phyloP scores from a whole-genome alignment of 2,888 invertebrate species.

The Diarsia brunnea region DNA sequence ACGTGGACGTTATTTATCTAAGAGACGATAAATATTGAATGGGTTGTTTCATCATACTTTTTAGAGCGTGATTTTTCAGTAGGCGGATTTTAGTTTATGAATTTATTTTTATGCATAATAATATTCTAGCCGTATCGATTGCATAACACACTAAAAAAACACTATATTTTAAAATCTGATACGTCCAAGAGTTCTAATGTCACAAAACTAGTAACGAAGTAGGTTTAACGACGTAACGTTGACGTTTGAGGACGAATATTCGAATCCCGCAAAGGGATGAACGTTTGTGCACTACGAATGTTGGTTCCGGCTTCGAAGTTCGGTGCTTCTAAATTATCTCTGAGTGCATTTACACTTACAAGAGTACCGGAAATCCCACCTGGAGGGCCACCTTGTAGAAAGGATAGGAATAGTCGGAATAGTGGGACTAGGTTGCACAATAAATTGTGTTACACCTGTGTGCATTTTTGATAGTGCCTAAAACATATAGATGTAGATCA shows the following conservation, averaged over 20 bases:
- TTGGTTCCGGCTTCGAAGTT: slow-evolving; percentile 10
- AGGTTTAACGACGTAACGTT: background rate
- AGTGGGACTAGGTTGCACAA: background rate
- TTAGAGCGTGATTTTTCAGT: too few relatives aligned
- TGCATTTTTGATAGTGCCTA: too few relatives aligned
- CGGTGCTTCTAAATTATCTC: slow-evolving; percentile 6
- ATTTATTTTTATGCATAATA: background rate
- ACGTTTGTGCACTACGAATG: slow-evolving; percentile 14
- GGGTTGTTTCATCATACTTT: too few relatives aligned
- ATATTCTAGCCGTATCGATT: too few relatives aligned
- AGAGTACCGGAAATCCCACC: slow-evolving; percentile 1
- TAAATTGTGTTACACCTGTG: background rate
- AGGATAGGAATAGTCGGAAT: background rate
- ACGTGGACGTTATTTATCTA: too few relatives aligned
- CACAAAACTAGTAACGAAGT: background rate
- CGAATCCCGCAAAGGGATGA: background rate
- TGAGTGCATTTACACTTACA: slow-evolving; percentile 1
- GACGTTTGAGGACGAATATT: background rate
- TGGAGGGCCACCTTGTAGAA: too few relatives aligned
- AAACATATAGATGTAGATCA: background rate
- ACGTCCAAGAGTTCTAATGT: background rate
- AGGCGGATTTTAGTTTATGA: too few relatives aligned
- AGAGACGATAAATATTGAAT: too few relatives aligned
- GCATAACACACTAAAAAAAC: background rate
- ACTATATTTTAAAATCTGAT: too few relatives aligned